Conservation (phyloP, 2,113 vertebrate species). For the Phainopepla nitens region DNA sequence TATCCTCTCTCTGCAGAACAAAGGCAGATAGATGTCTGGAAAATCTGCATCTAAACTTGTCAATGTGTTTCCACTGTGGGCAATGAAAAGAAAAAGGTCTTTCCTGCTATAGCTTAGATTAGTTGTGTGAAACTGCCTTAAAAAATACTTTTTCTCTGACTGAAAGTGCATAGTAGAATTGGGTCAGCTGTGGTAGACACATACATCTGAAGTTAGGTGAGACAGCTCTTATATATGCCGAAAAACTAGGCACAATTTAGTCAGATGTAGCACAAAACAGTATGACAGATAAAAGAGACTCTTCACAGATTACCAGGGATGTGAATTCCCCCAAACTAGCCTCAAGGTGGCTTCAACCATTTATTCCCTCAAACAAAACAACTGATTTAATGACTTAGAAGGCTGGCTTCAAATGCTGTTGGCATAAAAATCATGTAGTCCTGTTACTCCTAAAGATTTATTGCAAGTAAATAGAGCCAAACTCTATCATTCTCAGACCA, state of each 20-base stretch:
- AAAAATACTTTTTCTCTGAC: background rate
- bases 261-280: background rate
- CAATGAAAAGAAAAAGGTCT: background rate
- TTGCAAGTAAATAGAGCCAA: slow-evolving; percentile 2
- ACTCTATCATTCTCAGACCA: background rate
- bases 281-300: background rate
- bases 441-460: slow-evolving; percentile 17
- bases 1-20: background rate
- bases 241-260: background rate
- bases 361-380: slow-evolving; percentile 42
- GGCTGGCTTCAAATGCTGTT: background rate
- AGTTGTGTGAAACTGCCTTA: background rate
- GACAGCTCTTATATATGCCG: background rate
- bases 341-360: slow-evolving; percentile 29
- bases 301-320: background rate
- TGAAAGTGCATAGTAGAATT: background rate
- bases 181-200: background rate
- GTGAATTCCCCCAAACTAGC: background rate
- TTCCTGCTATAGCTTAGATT: background rate
- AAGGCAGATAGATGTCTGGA: background rate
- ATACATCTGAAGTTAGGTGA: background rate
- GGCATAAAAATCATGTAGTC: background rate
- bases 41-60: background rate
- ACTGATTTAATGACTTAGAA: slow-evolving; percentile 16
- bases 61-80: background rate